Evolutionary conservation across 2,113 vertebrate genomes (phyloP), one percentile per base, ranked within the genome.

Genomic region (Crotalus horridus): DNA sequence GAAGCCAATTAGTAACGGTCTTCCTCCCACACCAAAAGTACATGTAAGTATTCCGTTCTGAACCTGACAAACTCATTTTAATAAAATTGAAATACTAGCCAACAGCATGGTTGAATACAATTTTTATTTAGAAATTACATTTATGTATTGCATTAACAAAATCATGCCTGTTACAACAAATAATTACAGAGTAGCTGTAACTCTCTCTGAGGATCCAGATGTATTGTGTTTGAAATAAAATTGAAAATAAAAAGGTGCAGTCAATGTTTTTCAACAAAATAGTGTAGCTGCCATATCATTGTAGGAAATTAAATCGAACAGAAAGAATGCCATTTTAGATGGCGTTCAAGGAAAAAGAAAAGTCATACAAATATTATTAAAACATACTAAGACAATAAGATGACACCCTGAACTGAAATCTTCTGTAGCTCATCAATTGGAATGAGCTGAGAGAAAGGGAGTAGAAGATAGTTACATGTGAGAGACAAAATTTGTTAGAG

Each of bases 11-110:
- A 99, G 99, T 94, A 99, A 99, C 2, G 99, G 99, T 92, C 98
- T 99, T 93, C 99, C 99, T 90, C 99, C 99, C 46, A 99, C 99
- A 56, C 99, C 99, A 90, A 99, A 99, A 99, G 99, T 99, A 26
- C 99, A 99, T 61, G 99, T 99, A 96, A 99, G 99, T 99, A 97
- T 94, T 85, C 53, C 93, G 46, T 95, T 92, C 46, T 43, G 58
- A 93, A 74, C 54, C 91, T 20, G 33, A 58, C 93, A 48, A 74
- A 15, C 92, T 95, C 93, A 87, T 13, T 61, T 92, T 91, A 69
- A 55, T 48, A 59, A 21, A 39, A 48, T 13, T 48, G 64, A 91
- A 94, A 94, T 95, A 91, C 29, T 91, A 7, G 58, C n/a, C 1
- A 64, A 61, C 5, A 12, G 7, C 56, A 88, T 91, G 88, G 95